Evolutionary conservation across 1,140 invertebrate genomes (phyloP), one percentile per base, ranked within the genome.

Genomic region (Scylla paramamosain): DNA sequence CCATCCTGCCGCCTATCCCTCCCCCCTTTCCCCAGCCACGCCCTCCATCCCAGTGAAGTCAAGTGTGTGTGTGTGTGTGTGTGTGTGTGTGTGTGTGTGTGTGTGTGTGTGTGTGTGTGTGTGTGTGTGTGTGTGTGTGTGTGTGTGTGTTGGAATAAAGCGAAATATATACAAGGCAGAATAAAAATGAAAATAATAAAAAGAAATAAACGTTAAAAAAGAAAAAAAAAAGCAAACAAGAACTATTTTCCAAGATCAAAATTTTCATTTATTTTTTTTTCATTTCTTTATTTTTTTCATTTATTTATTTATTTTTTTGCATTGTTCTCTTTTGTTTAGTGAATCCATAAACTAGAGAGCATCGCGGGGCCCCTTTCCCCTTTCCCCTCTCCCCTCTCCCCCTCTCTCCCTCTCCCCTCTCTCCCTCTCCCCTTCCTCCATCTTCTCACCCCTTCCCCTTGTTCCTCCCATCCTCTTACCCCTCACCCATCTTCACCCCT

Each of bases 81-180:
- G 67, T 77, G 67, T 77, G 67, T 77, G 67, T 77, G 67, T 77
- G 67, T 77, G 67, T 77, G 67, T 77, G 67, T 77, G 67, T 77
- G 67, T 77, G 67, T 77, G 67, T 77, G 67, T 77, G 67, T 77
- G 67, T 77, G 67, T 77, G 67, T 77, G 67, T 77, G 67, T 77
- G 67, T 77, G 67, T 77, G 67, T 77, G 67, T 77, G 59, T 67
- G 59, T 67, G 59, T 67, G 59, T 10, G 59, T 67, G 59, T 67
- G 59, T 67, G 59, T 67, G 59, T 67, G 59, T 67, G 87, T 39
- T 14, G 29, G 28, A 8, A 45, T 48, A n/a, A 89, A 48, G 8
- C 7, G 20, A 20, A 67, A 16, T 20, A 25, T 7, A 52, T 7
- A 52, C 48, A 67, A 67, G 59, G 10, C 20, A 6, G 6, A 77